Evolutionary conservation across 2,888 invertebrate species (phyloP), one percentile per base, ranked within the genome.

Genomic region (Cheilosia soror): DNA sequence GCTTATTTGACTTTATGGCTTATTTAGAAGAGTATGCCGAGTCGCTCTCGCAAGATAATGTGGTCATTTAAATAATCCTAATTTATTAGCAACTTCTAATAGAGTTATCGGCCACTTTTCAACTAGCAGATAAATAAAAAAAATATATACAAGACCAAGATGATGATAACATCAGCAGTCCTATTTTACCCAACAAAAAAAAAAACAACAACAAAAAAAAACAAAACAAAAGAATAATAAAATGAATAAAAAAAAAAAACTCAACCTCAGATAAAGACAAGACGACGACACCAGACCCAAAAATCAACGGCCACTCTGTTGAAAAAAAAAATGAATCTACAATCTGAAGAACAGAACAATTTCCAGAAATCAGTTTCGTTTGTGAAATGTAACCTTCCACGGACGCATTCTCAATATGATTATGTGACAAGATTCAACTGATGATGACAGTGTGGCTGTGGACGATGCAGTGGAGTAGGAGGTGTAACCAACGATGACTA

Each of bases 351-450:
- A 9, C 31, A 69, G 63, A 33, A 71, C 40, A 49, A 40, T 71
- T 77, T 77, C 20, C 51, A 58, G 53, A 65, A 77, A 82, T 82
- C 77, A 71, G 76, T 76, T 66, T 58, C 55, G 37, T 63, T 76
- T 65, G 51, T 37, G 65, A 75, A 76, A 77, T 76, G 69, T 58
- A 49, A 71, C 65, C 77, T 77, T 53, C 47, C 57, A 65, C 66
- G 71, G 65, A 27, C 79, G 62, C 73, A 73, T 68, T 57, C 73
- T 57, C 79, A 73, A 68, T 68, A 83, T 79, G 83, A 83, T 73
- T 83, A 79, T 73, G 68, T 79, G 73, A 83, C 73, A 69, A 79
- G 79, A 73, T 83, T 78, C 68, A 78, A 78, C 57, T 66, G 82
- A 73, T 73, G 78, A 57, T 65, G 79, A 68, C 51, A 69, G 55